Conservation (phyloP, 23 tunicate species). For the Ascidia mentula region DNA sequence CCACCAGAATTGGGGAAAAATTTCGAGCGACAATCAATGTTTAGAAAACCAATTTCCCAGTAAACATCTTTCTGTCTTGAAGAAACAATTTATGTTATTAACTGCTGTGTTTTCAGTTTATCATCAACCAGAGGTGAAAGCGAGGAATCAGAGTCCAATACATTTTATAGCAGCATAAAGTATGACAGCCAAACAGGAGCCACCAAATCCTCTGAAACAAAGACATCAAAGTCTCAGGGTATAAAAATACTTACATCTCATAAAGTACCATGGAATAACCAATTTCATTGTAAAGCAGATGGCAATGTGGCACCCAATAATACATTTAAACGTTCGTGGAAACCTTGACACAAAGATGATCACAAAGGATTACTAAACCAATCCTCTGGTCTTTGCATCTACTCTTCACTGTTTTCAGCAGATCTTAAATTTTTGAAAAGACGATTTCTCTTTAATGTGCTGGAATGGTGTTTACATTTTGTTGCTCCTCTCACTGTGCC, state of each 20-base stretch:
- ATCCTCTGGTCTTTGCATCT: too few species aligned
- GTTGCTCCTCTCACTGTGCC: too few species aligned
- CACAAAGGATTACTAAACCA: too few species aligned
- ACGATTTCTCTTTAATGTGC: too few species aligned
- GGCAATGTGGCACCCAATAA: neutral
- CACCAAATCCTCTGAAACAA: conserved; percentile 20
- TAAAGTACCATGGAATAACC: neutral
- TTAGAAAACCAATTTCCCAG: neutral
- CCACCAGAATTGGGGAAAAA: conserved; percentile 35
- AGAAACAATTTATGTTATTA: neutral
- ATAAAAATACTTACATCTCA: neutral
- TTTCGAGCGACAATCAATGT: neutral
- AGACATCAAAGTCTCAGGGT: neutral
- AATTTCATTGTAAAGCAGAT: neutral
- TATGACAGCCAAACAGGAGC: conserved; percentile 40
- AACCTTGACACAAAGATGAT: neutral
- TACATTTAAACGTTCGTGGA: neutral
- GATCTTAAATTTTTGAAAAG: too few species aligned
- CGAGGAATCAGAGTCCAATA: neutral
- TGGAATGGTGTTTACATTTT: too few species aligned
- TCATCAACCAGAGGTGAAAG: neutral
- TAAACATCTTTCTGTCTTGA: neutral
- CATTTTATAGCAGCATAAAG: conserved; percentile 39
- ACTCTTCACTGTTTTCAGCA: too few species aligned
- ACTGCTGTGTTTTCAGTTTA: neutral